Conservation (phyloP, 2,113 vertebrate species). For the Paratilapia polleni region DNA sequence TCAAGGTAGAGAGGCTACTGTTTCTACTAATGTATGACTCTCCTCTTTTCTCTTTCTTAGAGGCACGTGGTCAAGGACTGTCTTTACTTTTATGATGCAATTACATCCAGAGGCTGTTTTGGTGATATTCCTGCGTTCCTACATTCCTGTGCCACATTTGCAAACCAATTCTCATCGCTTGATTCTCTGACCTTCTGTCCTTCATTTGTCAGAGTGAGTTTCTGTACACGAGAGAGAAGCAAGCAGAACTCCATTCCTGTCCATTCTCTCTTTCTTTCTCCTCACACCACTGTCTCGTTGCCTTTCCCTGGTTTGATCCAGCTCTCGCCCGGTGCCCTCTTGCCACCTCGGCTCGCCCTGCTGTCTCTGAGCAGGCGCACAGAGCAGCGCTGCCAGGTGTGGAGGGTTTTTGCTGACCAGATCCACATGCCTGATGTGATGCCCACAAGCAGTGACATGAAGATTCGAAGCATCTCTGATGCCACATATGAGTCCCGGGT, state of each 20-base stretch:
- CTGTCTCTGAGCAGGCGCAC: constrained; percentile 88
- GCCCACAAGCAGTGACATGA: constrained; percentile 97
- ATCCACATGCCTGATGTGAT: constrained; percentile 99
- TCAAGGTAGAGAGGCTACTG: constrained; percentile 59
- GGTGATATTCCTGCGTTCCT: constrained; percentile 42
- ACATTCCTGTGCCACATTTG: constrained; percentile 10
- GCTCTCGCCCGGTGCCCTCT: constrained; percentile 84
- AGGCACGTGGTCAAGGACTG: constrained; percentile 32
- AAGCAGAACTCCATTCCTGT: constrained; percentile 24
- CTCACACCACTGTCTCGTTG: constrained; percentile 93
- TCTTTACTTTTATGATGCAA: constrained; percentile 16
- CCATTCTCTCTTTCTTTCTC: constrained; percentile 38
- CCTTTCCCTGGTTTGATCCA: constrained; percentile 95
- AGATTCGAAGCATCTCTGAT: constrained; percentile 97
- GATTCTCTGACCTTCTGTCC: constrained; percentile 12
- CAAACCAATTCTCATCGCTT: neutral
- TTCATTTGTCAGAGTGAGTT: constrained; percentile 28
- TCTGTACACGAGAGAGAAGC: constrained; percentile 21
- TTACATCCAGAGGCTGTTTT: constrained; percentile 53
- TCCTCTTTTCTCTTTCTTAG: constrained; percentile 31
- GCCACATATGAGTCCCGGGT: constrained; percentile 93
- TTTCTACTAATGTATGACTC: constrained; percentile 32
- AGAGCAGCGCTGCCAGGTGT: constrained; percentile 97
- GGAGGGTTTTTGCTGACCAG: constrained; percentile 98
- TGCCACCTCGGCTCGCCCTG: constrained; percentile 85